Evolutionary conservation across 2,797 vertebrate species (phyloP).

Genomic region (Channallabes apus): DNA sequence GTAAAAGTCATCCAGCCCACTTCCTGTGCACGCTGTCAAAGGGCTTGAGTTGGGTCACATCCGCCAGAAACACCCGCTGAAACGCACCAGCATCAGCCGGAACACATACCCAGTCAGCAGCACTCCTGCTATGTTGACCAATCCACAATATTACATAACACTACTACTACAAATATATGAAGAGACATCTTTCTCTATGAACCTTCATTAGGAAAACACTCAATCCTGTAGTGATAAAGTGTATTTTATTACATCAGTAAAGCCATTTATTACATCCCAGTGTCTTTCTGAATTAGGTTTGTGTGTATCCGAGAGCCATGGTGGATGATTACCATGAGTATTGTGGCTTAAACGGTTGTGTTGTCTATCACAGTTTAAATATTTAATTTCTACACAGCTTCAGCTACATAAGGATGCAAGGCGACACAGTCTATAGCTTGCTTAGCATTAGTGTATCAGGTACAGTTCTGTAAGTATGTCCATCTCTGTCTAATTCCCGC

Average conservation of each 20-base stretch:
- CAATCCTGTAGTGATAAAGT: not conserved
- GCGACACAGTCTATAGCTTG: not conserved
- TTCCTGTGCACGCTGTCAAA: slow-evolving; percentile 29
- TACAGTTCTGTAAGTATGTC: not conserved
- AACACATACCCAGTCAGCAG: not conserved
- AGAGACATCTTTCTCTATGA: not conserved
- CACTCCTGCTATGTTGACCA: not conserved
- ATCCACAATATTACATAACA: not conserved
- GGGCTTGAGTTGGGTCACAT: slow-evolving; percentile 26
- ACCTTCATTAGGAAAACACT: not conserved
- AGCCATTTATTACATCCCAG: not conserved
- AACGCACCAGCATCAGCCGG: not conserved
- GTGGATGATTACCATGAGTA: not conserved
- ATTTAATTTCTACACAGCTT: not conserved
- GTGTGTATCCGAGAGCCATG: not conserved
- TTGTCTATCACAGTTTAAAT: not conserved
- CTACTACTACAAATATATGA: not conserved
- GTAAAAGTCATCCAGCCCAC: slow-evolving; percentile 10
- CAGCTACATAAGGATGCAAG: not conserved
- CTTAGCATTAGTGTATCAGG: not conserved
- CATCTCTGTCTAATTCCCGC: not conserved
- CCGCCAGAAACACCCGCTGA: slow-evolving; percentile 15
- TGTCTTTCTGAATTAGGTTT: not conserved
- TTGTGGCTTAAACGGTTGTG: not conserved
- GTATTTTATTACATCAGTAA: slow-evolving; percentile 25